Evolutionary conservation across 1,140 invertebrate species (phyloP), one percentile per base, ranked within the genome.

Genomic region (Formica exsecta): DNA sequence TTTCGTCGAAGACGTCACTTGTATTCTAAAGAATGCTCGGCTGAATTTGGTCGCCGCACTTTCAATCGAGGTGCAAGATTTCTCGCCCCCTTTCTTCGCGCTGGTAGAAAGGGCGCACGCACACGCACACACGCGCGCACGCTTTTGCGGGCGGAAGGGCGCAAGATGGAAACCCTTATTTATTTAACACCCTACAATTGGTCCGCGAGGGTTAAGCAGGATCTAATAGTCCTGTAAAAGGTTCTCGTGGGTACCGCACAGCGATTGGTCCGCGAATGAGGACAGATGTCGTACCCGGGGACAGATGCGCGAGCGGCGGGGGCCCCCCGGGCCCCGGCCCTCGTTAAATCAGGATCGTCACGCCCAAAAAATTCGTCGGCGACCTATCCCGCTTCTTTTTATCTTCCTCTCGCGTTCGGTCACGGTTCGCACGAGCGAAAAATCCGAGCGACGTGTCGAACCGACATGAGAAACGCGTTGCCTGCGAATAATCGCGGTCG

Each of bases 171-270:
- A 93, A 93, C 93, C 94, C 93, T 94, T 95, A 95, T 95, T 95
- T 95, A 95, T 95, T 95, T 94, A 95, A 92, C 93, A 95, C 93
- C 93, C 93, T 94, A 92, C 94, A 94, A 95, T 95, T 95, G 94
- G 94, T 92, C 92, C 91, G 92, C 90, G 68, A 73, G 75, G 85
- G 86, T 94, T 95, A 95, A 95, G 93, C 94, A 95, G 94, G 93
- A 95, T 95, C 94, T 95, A 95, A 95, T 95, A 92, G 94, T 91
- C 91, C 92, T 94, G 93, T 95, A 95, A 95, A 95, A 93, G 94
- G 93, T 93, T 89, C 92, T 93, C 85, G 90, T 90, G 89, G 87
- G 41, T 90, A 85, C 91, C 85, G 91, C 65, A 44, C 87, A 73
- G 74, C 90, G 92, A 95, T 95, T 94, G 94, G 93, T 79, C 86